phyloP scores from a whole-genome alignment of 2,113 vertebrate genomes.

The Trinectes maculatus region DNA sequence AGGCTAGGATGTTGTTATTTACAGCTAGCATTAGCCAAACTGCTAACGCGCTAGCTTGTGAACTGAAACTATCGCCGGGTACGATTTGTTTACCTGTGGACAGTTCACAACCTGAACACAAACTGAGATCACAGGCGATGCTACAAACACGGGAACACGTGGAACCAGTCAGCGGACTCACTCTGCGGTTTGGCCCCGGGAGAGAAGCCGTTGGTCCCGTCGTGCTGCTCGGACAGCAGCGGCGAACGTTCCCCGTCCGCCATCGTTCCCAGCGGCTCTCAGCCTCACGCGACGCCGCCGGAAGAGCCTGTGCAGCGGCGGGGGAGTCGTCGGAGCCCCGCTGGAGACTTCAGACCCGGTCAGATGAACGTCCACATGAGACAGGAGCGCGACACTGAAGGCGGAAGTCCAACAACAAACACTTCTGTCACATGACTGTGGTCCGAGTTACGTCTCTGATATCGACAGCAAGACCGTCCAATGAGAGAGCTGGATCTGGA shows the following conservation, averaged over 20 bases:
- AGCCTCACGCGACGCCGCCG: neutral
- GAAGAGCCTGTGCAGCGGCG: neutral
- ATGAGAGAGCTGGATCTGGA: neutral
- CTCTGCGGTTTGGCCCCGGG: slow-evolving; percentile 55
- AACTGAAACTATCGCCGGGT: neutral
- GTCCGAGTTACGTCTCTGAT: slow-evolving; percentile 19
- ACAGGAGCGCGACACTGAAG: slow-evolving; percentile 16
- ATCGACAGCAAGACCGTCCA: slow-evolving; percentile 36
- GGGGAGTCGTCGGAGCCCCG: neutral
- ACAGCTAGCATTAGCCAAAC: slow-evolving; percentile 2
- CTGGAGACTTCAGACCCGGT: neutral
- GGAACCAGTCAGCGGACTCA: slow-evolving; percentile 27
- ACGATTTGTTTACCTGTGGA: neutral
- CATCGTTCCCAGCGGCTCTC: slow-evolving; percentile 48
- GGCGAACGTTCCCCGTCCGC: slow-evolving; percentile 77
- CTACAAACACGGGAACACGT: neutral
- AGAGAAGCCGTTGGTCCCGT: slow-evolving; percentile 68
- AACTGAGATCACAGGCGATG: too few species aligned
- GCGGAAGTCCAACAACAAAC: slow-evolving; percentile 64
- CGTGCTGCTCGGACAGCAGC: slow-evolving; percentile 71
- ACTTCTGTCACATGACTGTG: slow-evolving; percentile 68
- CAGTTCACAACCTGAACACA: too few species aligned
- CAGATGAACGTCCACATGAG: slow-evolving; percentile 49
- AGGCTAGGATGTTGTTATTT: neutral
- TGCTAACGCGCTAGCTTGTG: neutral